Percentiles rank a stretch among this genome's conserved stretches.
Evolutionary conservation across 53 echinoderm and acorn worm species (phyloP).

Genomic region (Echinarachnius parma): DNA sequence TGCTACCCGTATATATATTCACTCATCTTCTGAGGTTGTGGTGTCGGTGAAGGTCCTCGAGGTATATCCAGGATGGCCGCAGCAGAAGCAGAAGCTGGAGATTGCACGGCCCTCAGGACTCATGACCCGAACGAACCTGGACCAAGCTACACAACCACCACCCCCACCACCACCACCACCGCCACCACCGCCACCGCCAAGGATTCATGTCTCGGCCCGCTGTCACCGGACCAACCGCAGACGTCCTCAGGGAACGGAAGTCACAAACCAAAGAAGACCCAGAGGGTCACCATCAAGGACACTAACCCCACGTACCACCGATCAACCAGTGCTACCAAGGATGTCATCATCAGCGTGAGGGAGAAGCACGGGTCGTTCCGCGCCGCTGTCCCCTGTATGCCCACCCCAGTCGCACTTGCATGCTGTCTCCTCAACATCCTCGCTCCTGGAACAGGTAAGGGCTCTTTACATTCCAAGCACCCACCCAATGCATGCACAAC

Average conservation of each 20-base stretch:
- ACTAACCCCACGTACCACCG: slow-evolving; percentile 41
- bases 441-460: slow-evolving; percentile 86
- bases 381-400: slow-evolving; percentile 92
- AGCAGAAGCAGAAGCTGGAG: slow-evolving; percentile 21
- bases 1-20: no score
- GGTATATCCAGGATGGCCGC: not conserved
- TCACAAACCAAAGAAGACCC: slow-evolving; percentile 19
- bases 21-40: no score
- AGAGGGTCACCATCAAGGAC: slow-evolving; percentile 37
- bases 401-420: slow-evolving; percentile 73
- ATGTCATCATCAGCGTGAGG: slow-evolving; percentile 83
- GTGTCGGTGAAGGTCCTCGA: no score
- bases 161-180: not conserved
- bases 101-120: not conserved
- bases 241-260: slow-evolving; percentile 15
- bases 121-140: slow-evolving; percentile 15
- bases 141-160: slow-evolving; percentile 1
- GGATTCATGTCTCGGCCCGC: no score
- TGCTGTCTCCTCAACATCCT: slow-evolving; percentile 87
- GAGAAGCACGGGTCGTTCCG: slow-evolving; percentile 92
- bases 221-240: not conserved
- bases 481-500: no score
- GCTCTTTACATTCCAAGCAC: no score
- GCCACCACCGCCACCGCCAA: not conserved
- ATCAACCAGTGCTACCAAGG: slow-evolving; percentile 49